Base-by-base conservation (phyloP, 2,797 vertebrate species). In the Melanotaenia trifasciata region DNA sequence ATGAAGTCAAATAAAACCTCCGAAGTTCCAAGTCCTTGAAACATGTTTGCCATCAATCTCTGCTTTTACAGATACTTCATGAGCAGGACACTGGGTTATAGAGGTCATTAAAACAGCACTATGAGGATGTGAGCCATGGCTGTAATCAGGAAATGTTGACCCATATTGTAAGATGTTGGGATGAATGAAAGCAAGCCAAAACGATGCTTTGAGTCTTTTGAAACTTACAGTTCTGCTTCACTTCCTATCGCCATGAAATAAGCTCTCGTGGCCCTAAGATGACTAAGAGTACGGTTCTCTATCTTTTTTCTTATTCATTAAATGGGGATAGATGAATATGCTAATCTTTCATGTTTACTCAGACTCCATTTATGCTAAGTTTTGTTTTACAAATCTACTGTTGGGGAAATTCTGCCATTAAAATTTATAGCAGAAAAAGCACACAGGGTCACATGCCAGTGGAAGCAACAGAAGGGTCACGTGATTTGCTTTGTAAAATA, bases 81-180 rank as follows among this genome's bases (percentile, higher is more conserved):
- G 0, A 26, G 38, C 69, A 83, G 84, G 79, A 86, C 4, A 8
- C 57, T 4, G 57, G 40, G 74, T 74, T 58, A 38, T 28, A 65
- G n/a, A 35, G 71, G 69, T 76, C 57, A 59, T 18, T 33, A 30
- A n/a, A 72, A 57, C 1, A 14, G 26, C 36, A 72, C 26, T 60
- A 36, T 57, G 7, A 47, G 65, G 72, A 83, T n/a, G 65, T 73
- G 59, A 85, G 78, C 50, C 74, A 22, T 24, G 40, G 38, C 51
- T 16, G 18, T 20, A 11, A 72, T 45, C 60, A 73, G 87, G 79
- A 89, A 85, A 83, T 16, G 58, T 30, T 76, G 32, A 33, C n/a
- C 24, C 58, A 64, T 30, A 58, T 9, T 54, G 51, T 11, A 65
- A 78, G 38, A 58, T 28, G 22, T 1, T 50, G 30, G 43, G 9